Evolutionary conservation across 2,888 invertebrate genomes (phyloP), one percentile per base, ranked within the genome.

Genomic region (Agrochola macilenta): DNA sequence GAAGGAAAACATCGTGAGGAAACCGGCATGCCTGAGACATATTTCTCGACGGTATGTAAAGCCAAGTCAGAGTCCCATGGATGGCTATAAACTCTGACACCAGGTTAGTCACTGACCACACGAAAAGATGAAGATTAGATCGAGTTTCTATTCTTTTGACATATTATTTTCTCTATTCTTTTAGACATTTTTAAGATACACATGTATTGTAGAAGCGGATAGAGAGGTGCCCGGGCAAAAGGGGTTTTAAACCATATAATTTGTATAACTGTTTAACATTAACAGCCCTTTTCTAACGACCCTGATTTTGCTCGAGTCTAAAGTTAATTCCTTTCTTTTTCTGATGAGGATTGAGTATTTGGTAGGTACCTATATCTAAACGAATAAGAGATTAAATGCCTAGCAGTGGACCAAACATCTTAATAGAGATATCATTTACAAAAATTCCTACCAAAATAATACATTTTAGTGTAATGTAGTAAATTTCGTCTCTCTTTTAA

Each of bases 201-300:
- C 26, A 14, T 46, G 12, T 35, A 9, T n/a, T 0, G 12, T 23
- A n/a, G 23, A 35, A 74, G 9, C 12, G 17, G 8, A 17, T 63
- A 12, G n/a, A 30, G 30, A 54, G 1, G 30, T 12, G 43, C 9
- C 26, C 1, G 23, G n/a, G 14, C 49, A 26, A 63, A 54, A 63
- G 17, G 17, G 35, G 23, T 46, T 69, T 23, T 17, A 5, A 63
- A 70, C 63, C 70, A 46, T 78, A 5, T 35, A 52, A 69, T 70
- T 77, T 77, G 79, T 70, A 35, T 46, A 79, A 72, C 54, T 79
- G 61, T 70, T 70, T 39, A 60, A 35, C 35, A 68, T 78, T 68
- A 64, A 49, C 49, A 72, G 43, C 30, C 72, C 64, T 64, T 79
- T 79, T 58, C 30, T 49, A 14, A 20, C 23, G n/a, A 39, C 39